Evolutionary conservation across 1,140 invertebrate genomes (phyloP), one percentile per base, ranked within the genome.

Genomic region (Brachionus plicatilis): DNA sequence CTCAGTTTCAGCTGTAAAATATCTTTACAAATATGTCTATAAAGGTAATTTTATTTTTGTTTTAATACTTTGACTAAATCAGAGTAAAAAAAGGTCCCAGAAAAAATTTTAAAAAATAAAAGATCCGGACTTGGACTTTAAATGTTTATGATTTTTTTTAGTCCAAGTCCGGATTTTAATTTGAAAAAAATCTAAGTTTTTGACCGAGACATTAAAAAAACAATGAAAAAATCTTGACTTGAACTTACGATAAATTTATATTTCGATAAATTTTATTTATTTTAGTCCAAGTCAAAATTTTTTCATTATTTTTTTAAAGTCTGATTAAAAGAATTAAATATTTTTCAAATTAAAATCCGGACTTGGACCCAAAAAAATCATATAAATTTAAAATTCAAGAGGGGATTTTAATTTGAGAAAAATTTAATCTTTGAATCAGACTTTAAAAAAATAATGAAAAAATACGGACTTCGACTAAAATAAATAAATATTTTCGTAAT

Each of bases 1-100:
- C 17, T 83, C 85, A 20, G 41, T 83, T 8, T 85, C 85, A 37
- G 56, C 76, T 29, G 78, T 85, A 29, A 86, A 86, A 68, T 90
- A 88, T 60, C 88, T 87, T 87, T 90, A 50, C 85, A 87, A 47
- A 88, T 91, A 68, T 88, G 87, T 85, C 85, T 88, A 87, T 85
- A 86, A 85, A 86, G 90, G 88, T 87, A 86, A 53, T 53, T 53
- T 53, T n/a, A n/a, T n/a, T n/a, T n/a, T n/a, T n/a, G n/a, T n/a
- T 53, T 53, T n/a, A 53, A 53, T 53, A 53, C 11, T n/a, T 2
- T 53, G 47, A 14, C n/a, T 53, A n/a, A 53, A 17, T 53, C 11
- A 53, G 12, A 53, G 47, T 53, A 53, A 53, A 53, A n/a, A 17
- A 17, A 53, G n/a, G 47, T 53, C 11, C 47, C 14, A 83, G 33